A percentile compares a stretch with the other conserved stretches of the same genome.
These are phyloP conservation scores for Syngnathus rostellatus DNA, from an alignment of 2,797 vertebrate genomes.

Conservation along the genomic window DNA sequence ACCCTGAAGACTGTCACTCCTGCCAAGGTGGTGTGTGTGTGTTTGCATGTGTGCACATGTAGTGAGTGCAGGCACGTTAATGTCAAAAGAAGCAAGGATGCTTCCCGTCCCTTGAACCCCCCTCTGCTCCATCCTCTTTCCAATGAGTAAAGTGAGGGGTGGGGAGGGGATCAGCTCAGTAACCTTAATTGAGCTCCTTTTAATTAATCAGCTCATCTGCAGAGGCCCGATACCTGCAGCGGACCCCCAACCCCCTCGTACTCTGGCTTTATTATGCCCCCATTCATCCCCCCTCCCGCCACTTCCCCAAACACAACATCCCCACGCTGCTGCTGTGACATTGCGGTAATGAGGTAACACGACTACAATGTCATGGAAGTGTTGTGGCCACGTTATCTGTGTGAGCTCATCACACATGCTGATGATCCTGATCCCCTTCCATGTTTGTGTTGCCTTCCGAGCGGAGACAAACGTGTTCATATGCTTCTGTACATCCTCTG, in stretches of 20 bases:
- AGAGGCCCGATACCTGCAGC: constrained; percentile 67
- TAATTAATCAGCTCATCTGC: constrained; percentile 74
- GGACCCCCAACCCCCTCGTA: constrained; percentile 28
- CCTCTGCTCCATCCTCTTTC: constrained; percentile 47
- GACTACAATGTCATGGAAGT: constrained; percentile 72
- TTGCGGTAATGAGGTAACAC: constrained; percentile 73
- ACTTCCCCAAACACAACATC: constrained; percentile 59
- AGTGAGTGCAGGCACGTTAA: constrained; percentile 48
- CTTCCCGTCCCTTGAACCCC: constrained; percentile 27
- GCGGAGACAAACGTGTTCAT: constrained; percentile 11
- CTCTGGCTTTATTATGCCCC: background rate
- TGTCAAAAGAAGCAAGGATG: constrained; percentile 59
- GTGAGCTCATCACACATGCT: constrained; percentile 69
- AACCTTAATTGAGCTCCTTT: constrained; percentile 70
- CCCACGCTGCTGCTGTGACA: constrained; percentile 64
- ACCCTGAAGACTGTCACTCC: constrained; percentile 50
- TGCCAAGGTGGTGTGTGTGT: constrained; percentile 44
- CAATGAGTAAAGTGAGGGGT: constrained; percentile 38
- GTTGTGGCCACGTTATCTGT: constrained; percentile 66
- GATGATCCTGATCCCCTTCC: constrained; percentile 74
- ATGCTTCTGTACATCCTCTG: constrained; percentile 4
- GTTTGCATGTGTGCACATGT: constrained; percentile 23
- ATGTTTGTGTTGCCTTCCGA: constrained; percentile 35
- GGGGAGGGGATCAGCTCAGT: constrained; percentile 54
- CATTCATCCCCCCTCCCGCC: constrained; percentile 21